Percentiles rank a stretch among this genome's conserved stretches.
Conservation (phyloP, 2,113 vertebrate genomes). For the Oncorhynchus clarkii region DNA sequence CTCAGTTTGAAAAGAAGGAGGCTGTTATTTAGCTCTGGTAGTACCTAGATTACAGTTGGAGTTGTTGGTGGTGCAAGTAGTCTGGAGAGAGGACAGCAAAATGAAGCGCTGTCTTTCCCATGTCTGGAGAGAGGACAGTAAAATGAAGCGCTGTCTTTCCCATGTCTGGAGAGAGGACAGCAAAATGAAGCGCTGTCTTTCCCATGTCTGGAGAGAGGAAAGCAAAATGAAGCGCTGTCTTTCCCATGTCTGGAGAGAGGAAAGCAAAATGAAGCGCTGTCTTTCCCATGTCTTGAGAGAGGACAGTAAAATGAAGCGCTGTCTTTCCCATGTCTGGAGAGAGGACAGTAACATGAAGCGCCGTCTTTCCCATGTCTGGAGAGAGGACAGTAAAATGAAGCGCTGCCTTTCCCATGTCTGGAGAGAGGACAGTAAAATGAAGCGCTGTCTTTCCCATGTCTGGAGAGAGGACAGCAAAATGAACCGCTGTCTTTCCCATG, state of each 20-base stretch:
- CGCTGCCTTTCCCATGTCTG: conserved; percentile 26
- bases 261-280: conserved; percentile 31
- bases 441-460: conserved; percentile 62
- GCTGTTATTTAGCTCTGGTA: conserved; percentile 72
- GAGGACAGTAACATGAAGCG: conserved; percentile 70
- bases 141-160: background rate
- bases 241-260: conserved; percentile 36
- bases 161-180: conserved; percentile 56
- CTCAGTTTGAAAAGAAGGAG: conserved; percentile 59
- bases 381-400: conserved; percentile 48
- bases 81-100: conserved; percentile 60
- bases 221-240: conserved; percentile 70
- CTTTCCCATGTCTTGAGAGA: too few species aligned
- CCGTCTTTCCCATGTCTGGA: conserved; percentile 50
- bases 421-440: conserved; percentile 62
- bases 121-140: conserved; percentile 44
- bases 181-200: conserved; percentile 68
- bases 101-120: conserved; percentile 63
- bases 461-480: conserved; percentile 60
- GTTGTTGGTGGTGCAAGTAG: conserved; percentile 69
- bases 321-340: conserved; percentile 35
- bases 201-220: conserved; percentile 50
- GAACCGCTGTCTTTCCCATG: conserved; percentile 59
- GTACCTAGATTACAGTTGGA: conserved; percentile 70
- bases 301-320: too few species aligned